Base-by-base conservation (phyloP, 2,113 vertebrate species). In the Eulemur rufifrons region DNA sequence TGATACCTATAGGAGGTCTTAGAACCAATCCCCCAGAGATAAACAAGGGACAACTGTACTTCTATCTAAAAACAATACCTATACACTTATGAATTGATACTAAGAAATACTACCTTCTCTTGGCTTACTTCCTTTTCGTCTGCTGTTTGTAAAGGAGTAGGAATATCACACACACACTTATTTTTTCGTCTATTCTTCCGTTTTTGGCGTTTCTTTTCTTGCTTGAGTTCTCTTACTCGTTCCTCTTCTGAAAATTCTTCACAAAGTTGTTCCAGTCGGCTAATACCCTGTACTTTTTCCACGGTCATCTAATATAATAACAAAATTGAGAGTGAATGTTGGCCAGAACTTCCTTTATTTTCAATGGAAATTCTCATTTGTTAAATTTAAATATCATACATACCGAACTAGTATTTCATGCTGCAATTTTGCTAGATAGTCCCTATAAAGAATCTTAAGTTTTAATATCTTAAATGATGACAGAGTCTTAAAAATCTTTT, bases 151-250 rank as follows among this genome's bases (percentile, higher is more conserved):
- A 98, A 87, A 54, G 99, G 98, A 95, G 99, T 92, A 89, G 99
- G 98, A 93, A 99, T 98, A 94, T 99, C 99, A 97, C 99, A 99
- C 32, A 98, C 99, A 86, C 99, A 99, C 95, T 99, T 99, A 98
- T 99, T 99, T 99, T 99, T 99, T 98, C 99, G 98, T 23, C 99
- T 98, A 92, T 99, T 99, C 98, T 99, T 99, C 37, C 99, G 98
- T 94, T 99, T 99, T 97, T 99, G 99, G 85, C 99, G 99, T 96
- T 99, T 99, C 98, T 99, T 99, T 98, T 99, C 99, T 97, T 99
- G 99, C 95, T 99, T 99, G 13, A 99, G 99, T 97, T 99, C 99
- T 98, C 99, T 99, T 88, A 99, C 99, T 92, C 99, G 98, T 97
- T 99, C 99, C 91, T 99, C 99, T 98, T 99, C 99, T 10, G 99